A percentile compares a stretch with the other conserved stretches of the same genome.
Conservation (phyloP, 2,888 invertebrate species). For the Chloroclystis v-ata region DNA sequence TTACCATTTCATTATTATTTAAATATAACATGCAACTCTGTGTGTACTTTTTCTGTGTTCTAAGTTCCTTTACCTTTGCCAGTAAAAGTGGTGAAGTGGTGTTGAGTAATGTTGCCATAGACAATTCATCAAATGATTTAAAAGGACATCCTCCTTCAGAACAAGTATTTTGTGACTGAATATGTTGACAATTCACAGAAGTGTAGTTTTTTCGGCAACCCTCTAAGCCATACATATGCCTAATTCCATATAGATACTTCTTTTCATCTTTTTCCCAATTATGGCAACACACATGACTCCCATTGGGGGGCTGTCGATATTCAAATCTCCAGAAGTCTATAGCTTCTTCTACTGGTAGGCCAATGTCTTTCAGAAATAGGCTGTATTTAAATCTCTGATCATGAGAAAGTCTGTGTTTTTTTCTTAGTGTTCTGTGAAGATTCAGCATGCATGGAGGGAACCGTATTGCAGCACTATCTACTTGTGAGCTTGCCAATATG, state of each 20-base stretch:
- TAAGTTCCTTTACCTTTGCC: constrained; percentile 51
- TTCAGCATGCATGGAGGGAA: constrained; percentile 84
- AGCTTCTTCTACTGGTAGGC: constrained; percentile 81
- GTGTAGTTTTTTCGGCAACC: constrained; percentile 80
- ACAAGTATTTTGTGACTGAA: constrained; percentile 68
- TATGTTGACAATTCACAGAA: constrained; percentile 76
- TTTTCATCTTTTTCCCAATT: constrained; percentile 80
- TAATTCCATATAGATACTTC: constrained; percentile 81
- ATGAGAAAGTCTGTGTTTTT: constrained; percentile 81
- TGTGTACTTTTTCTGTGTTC: constrained; percentile 43
- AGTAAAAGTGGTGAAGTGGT: constrained; percentile 35
- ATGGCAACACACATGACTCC: constrained; percentile 76
- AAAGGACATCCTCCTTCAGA: constrained; percentile 82
- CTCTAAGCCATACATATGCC: constrained; percentile 85
- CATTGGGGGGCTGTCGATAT: constrained; percentile 74
- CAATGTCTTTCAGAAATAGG: constrained; percentile 84
- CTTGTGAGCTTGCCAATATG: constrained; percentile 50
- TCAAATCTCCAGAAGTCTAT: constrained; percentile 81
- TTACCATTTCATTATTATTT: constrained; percentile 29
- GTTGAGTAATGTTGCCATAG: constrained; percentile 55
- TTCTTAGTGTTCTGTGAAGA: constrained; percentile 72
- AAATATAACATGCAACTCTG: constrained; percentile 51
- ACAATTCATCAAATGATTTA: constrained; percentile 71
- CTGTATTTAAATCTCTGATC: constrained; percentile 81
- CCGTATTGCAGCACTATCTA: constrained; percentile 54